Percentiles rank a stretch among this genome's conserved stretches.
phyloP scores from a whole-genome alignment of 2,888 invertebrate species.

The Lasioglossum calceatum region DNA sequence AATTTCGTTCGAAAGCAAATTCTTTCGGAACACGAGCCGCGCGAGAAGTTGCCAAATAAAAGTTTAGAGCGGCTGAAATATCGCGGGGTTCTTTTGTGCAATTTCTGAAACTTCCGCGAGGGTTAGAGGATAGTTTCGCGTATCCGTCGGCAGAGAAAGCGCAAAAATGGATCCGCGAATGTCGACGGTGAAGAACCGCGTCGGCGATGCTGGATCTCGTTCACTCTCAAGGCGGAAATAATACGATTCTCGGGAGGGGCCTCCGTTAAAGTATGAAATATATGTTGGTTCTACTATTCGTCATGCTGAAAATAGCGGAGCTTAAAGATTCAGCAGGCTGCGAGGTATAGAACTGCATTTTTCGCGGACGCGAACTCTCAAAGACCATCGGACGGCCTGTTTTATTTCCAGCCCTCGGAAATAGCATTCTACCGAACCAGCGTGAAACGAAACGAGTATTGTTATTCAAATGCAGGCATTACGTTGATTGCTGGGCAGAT shows the following conservation, averaged over 20 bases:
- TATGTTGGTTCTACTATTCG: not conserved
- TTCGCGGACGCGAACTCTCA: slow-evolving; percentile 11
- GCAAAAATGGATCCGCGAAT: slow-evolving; percentile 9
- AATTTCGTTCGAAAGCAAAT: not conserved
- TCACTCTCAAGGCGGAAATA: slow-evolving; percentile 2
- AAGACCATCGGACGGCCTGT: slow-evolving; percentile 46
- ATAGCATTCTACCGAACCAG: not conserved
- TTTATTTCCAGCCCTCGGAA: slow-evolving; percentile 31
- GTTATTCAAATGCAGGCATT: slow-evolving; percentile 35
- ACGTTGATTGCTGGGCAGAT: slow-evolving; percentile 35
- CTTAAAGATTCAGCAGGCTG: slow-evolving; percentile 45
- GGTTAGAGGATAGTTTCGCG: not conserved
- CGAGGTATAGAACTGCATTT: slow-evolving; percentile 17
- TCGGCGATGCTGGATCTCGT: not conserved
- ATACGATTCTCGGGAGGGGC: slow-evolving; percentile 13
- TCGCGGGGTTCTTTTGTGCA: not conserved
- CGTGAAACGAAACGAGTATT: slow-evolving; percentile 32
- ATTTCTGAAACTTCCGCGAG: not conserved
- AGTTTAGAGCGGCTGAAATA: not conserved
- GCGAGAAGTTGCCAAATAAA: not conserved
- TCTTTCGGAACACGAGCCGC: not conserved
- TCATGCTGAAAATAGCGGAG: not conserved
- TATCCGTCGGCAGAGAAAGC: not conserved
- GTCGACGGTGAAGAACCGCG: not conserved
- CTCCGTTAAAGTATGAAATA: not conserved